phyloP scores from a whole-genome alignment of 1,140 invertebrate genomes.

The Eubasilissa regina region DNA sequence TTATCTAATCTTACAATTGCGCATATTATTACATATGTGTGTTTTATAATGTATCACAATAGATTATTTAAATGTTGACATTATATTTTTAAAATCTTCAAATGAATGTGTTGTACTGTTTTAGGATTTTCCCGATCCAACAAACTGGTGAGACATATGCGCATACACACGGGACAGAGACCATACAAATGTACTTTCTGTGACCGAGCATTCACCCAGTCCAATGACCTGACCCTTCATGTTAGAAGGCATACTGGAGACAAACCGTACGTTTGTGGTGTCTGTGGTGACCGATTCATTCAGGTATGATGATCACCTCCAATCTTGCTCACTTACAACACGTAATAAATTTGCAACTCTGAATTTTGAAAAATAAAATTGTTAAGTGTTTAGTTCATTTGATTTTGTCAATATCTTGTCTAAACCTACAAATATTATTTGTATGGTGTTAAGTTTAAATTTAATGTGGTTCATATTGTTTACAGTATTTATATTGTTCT shows the following conservation, averaged over 20 bases:
- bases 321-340: neutral
- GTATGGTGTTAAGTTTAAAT: neutral
- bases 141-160: conserved; percentile 76
- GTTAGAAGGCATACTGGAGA: conserved; percentile 73
- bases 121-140: conserved; percentile 73
- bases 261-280: conserved; percentile 71
- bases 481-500: too few species aligned
- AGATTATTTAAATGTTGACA: too few species aligned
- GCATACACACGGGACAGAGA: conserved; percentile 74
- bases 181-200: conserved; percentile 76
- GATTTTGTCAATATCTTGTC: too few species aligned
- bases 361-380: too few species aligned
- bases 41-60: too few species aligned
- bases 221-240: conserved; percentile 74
- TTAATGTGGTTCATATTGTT: too few species aligned
- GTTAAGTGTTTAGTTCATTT: too few species aligned
- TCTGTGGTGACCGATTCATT: conserved; percentile 69
- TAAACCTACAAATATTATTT: too few species aligned
- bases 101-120: neutral
- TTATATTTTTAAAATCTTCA: neutral
- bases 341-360: neutral
- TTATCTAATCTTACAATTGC: neutral
- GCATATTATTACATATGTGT: neutral
- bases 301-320: conserved; percentile 41
- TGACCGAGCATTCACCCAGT: conserved; percentile 75